Evolutionary conservation across 2,113 vertebrate species (phyloP).

Genomic region (Cariama cristata): DNA sequence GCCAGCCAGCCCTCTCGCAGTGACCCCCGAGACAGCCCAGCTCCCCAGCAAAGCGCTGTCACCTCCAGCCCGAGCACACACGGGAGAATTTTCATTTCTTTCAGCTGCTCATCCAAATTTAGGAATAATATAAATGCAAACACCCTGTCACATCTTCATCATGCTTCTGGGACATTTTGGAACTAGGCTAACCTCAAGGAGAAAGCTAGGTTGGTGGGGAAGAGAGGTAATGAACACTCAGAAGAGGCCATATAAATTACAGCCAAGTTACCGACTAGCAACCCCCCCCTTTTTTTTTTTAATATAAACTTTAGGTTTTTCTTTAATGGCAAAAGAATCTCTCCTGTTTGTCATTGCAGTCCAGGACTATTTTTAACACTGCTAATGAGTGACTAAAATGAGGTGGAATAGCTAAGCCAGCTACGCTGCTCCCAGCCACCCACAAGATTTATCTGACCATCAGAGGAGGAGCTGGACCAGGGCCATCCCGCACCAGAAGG

Average conservation of each 20-base stretch:
- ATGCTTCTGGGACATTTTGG: rapidly evolving
- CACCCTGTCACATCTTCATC: not conserved
- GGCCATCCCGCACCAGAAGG: not conserved
- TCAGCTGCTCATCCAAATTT: not conserved
- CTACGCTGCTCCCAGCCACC: not conserved
- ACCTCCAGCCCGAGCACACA: rapidly evolving
- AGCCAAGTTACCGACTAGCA: not conserved
- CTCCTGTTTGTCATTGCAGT: not conserved
- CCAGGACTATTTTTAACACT: not conserved
- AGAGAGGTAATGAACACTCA: not conserved
- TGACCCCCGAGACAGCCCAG: not conserved
- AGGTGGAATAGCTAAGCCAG: conserved; percentile 4
- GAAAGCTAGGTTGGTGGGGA: not conserved
- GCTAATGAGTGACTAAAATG: not conserved
- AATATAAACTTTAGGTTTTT: not conserved
- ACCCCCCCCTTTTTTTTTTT: not conserved
- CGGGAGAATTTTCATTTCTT: not conserved
- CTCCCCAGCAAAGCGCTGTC: not conserved
- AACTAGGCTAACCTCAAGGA: not conserved
- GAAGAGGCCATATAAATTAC: not conserved
- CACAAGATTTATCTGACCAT: conserved; percentile 6
- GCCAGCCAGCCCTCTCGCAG: rapidly evolving
- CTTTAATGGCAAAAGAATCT: not conserved
- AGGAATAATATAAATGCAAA: not conserved
- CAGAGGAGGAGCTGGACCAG: not conserved